Conservation (phyloP, 2,113 vertebrate genomes). For the Naja naja region DNA sequence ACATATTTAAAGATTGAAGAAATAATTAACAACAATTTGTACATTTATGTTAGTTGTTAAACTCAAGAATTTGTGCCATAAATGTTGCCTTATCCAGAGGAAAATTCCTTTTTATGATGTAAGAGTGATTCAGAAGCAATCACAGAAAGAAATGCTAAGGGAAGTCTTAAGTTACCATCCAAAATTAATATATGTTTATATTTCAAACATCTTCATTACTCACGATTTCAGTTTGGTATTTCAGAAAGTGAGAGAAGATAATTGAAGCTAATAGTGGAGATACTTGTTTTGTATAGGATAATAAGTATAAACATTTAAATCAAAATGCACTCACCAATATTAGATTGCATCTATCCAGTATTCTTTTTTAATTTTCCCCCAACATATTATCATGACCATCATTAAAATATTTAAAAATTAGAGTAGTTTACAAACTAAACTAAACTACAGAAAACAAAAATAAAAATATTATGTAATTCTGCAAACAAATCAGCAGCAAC, state of each 20-base stretch:
- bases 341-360: neutral
- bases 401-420: neutral
- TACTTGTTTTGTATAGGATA: neutral
- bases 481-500: neutral
- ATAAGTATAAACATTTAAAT: neutral
- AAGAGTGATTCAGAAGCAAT: neutral
- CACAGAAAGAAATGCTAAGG: neutral
- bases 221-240: neutral
- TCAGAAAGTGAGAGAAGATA: neutral
- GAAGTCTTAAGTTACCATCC: neutral
- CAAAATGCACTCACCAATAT: neutral
- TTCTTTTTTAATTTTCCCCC: neutral
- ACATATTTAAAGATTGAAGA: neutral
- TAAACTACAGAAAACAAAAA: neutral
- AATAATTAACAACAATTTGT: neutral
- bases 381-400: neutral
- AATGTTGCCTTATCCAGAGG: neutral
- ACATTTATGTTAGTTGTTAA: neutral
- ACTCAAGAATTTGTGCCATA: neutral
- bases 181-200: fast-evolving
- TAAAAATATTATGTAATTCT: neutral
- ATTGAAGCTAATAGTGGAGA: neutral
- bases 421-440: neutral
- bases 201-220: neutral
- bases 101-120: neutral